Evolutionary conservation across 1,140 invertebrate species (phyloP).

Genomic region (Zophobas atratus): DNA sequence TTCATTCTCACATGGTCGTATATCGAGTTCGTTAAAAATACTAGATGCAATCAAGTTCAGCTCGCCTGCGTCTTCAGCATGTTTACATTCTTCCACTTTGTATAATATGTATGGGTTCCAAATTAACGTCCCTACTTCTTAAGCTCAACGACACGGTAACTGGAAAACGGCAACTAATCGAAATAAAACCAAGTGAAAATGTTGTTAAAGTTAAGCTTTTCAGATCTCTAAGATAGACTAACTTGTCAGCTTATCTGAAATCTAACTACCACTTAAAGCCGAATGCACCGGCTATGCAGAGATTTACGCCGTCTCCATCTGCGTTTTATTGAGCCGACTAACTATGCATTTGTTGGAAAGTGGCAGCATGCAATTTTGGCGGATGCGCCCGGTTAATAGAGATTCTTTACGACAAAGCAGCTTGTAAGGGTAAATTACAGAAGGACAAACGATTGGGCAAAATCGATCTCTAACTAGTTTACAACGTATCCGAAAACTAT

Average conservation of each 20-base stretch:
- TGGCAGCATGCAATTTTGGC: constrained; percentile 22
- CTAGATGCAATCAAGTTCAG: no score
- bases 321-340: constrained; percentile 6
- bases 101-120: no score
- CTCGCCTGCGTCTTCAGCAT: no score
- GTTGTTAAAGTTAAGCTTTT: constrained; percentile 35
- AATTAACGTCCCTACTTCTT: constrained; percentile 7
- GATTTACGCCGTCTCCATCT: constrained; percentile 15
- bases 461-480: constrained; percentile 34
- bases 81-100: no score
- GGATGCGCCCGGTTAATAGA: constrained; percentile 20
- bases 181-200: constrained; percentile 41
- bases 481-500: constrained; percentile 25
- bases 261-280: constrained; percentile 25
- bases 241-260: constrained; percentile 32
- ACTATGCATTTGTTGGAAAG: background rate
- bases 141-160: background rate
- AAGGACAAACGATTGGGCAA: background rate
- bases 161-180: constrained; percentile 6
- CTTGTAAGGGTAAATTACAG: background rate
- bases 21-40: no score
- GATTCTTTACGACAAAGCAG: constrained; percentile 1
- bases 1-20: no score
- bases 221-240: constrained; percentile 33
- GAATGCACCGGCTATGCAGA: constrained; percentile 16